Evolutionary conservation across 2,113 vertebrate species (phyloP), one percentile per base, ranked within the genome.

Genomic region (Callorhinus ursinus): DNA sequence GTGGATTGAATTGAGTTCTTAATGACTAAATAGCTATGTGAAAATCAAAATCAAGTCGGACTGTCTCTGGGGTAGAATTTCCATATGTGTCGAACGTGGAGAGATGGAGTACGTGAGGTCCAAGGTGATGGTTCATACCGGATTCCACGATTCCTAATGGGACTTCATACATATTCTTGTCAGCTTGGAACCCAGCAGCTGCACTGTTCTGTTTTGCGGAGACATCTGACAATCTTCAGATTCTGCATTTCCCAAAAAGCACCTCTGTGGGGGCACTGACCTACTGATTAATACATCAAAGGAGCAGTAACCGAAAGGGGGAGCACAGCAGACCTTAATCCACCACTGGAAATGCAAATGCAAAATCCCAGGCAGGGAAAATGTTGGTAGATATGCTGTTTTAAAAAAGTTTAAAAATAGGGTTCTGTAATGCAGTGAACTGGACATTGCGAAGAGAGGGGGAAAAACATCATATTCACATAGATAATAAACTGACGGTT

Each of bases 1-100:
- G 7, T 77, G 77, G 51, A 31, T 69, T 83, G 31, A 13, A 63
- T 88, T 5, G 85, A 65, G 74, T 65, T 13, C n/a, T 94, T 63
- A 61, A 71, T 69, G 65, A 33, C 5, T 63, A 61, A 74, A 81
- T 55, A 92, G 46, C 13, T 59, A 21, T 36, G 8, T 91, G 71
- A 96, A 72, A 86, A 90, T 53, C 65, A 65, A 71, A 76, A 67
- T 80, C 67, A 77, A 83, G 42, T 79, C 19, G 8, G 21, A 49
- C 5, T 71, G 26, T 49, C 49, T 39, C 12, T 72, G 39, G 51
- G 59, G 87, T 46, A 84, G n/a, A 79, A 88, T 91, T 33, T 61
- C 24, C 49, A n/a, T 39, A 16, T 74, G 39, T 57, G 18, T 49
- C 67, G 83, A 83, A 83, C 4, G 2, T 31, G 46, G n/a, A 89